Base-by-base conservation (phyloP, 2,888 invertebrate genomes). In the Galerucella calmariensis region DNA sequence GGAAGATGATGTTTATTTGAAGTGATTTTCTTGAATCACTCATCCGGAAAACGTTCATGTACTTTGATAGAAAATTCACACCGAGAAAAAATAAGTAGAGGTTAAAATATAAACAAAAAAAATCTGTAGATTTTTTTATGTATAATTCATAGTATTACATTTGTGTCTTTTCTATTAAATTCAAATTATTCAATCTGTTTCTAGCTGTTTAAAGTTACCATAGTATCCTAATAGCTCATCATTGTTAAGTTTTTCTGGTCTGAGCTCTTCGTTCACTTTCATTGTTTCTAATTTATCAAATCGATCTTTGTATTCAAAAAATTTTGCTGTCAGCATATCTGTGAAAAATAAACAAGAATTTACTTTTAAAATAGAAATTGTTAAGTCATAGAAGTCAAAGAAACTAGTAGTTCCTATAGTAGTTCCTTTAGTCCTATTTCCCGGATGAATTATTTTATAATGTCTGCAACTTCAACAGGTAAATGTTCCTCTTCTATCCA, bases 11-110 rank as follows among this genome's bases (percentile, higher is more conserved):
- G 20, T 58, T 58, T 58, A 58, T 58, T 58, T 24, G 58, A 58
- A 58, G 24, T 58, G 58, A 58, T 20, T 58, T 58, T 58, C 58
- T 58, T 58, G 58, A 58, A 58, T 58, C 20, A 24, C 58, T 24
- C 16, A 20, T 2, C 58, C 12, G 24, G 20, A 58, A 58, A 58
- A 24, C 16, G 16, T 58, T 16, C 24, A 20, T 20, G 58, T 58
- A 48, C 14, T 48, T 48, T 48, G 14, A 48, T 14, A 48, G 14
- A 27, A 27, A 20, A 27, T 5, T 35, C 27, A 2, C 27, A 1
- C 2, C 46, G 46, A 46, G 2, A 46, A 2, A 46, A 46, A 27
- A 27, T 27, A 27, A 0, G 35, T 6, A 35, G 35, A 1, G 35
- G 9, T 41, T 41, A 9, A 41, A 41, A 41, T 41, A 41, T 41